phyloP scores from a whole-genome alignment of 1,140 invertebrate genomes.

The Zelostemma sp. region DNA sequence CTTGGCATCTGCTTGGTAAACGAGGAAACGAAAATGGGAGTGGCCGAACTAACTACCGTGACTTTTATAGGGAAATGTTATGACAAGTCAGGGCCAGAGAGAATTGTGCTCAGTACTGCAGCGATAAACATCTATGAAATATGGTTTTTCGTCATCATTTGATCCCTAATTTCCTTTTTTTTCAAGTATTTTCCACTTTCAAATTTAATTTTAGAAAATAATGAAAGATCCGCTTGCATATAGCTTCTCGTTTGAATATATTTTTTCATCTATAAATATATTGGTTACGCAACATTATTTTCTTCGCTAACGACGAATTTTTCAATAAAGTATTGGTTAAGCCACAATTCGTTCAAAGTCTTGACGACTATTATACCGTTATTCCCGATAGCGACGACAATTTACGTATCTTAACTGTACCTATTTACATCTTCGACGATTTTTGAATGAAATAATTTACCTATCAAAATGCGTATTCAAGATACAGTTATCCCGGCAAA shows the following conservation, averaged over 20 bases:
- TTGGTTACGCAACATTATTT: not conserved
- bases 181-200: not conserved
- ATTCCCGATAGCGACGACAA: not conserved
- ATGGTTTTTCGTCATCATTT: not conserved
- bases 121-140: not conserved
- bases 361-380: not conserved
- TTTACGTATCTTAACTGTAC: not conserved
- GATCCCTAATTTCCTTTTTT: not conserved
- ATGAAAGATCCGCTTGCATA: too few species aligned
- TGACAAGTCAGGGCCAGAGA: conserved; percentile 3
- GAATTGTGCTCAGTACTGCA: too few species aligned
- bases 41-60: conserved; percentile 3
- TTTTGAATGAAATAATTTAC: too few species aligned
- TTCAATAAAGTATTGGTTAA: not conserved
- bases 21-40: conserved; percentile 11
- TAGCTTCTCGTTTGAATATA: too few species aligned
- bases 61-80: not conserved
- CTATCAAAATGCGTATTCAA: too few species aligned
- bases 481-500: too few species aligned
- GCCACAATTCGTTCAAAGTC: not conserved
- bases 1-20: conserved; percentile 7
- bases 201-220: too few species aligned
- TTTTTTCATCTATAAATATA: too few species aligned
- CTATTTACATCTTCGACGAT: not conserved
- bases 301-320: not conserved